phyloP scores from a whole-genome alignment of 2,113 vertebrate species.

The Nymphicus hollandicus region DNA sequence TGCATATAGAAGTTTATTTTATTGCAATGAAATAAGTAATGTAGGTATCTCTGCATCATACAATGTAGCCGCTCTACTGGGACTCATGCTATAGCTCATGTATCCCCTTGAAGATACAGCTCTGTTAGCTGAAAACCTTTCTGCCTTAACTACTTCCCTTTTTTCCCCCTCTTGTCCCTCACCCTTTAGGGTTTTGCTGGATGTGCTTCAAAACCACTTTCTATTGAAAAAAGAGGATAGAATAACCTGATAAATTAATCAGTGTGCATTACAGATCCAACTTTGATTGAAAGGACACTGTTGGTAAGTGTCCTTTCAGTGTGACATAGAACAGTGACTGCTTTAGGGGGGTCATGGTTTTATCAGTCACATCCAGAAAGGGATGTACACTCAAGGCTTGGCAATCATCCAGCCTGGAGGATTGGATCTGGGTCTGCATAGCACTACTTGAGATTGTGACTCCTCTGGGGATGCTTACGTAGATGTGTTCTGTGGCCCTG shows the following conservation, averaged over 20 bases:
- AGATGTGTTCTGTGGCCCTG: rapidly evolving
- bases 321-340: neutral
- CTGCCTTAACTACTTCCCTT: neutral
- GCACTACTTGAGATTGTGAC: neutral
- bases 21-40: neutral
- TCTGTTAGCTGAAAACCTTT: neutral
- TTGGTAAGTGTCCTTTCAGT: neutral
- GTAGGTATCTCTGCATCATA: neutral
- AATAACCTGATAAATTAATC: neutral
- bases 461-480: neutral
- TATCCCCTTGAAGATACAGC: neutral
- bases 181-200: neutral
- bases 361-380: neutral
- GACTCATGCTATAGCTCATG: neutral
- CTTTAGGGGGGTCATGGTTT: neutral
- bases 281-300: neutral
- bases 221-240: neutral
- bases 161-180: rapidly evolving
- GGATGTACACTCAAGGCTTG: neutral
- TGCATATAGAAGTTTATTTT: neutral
- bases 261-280: neutral
- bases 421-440: neutral
- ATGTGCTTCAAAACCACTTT: neutral
- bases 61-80: rapidly evolving
- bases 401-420: neutral